Evolutionary conservation across 2,113 vertebrate genomes (phyloP).

Genomic region (Cebidichthys violaceus): DNA sequence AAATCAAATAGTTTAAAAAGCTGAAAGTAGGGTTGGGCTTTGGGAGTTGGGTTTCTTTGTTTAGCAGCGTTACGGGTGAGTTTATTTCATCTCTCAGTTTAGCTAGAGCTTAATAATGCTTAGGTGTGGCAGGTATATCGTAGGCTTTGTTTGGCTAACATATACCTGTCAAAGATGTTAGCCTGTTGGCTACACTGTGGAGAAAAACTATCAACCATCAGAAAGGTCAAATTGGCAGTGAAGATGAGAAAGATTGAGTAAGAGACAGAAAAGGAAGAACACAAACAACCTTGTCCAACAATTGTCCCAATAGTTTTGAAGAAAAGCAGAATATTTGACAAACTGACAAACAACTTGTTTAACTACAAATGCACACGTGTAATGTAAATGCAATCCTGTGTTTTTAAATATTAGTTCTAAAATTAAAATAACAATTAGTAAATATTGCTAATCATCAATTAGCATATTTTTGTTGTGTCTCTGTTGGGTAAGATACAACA

Average conservation of each 20-base stretch:
- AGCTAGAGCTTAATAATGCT: not conserved
- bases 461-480: not conserved
- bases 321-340: not conserved
- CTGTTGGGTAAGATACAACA: not conserved
- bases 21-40: not conserved
- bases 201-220: not conserved
- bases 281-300: not conserved
- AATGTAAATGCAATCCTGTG: not conserved
- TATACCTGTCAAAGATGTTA: not conserved
- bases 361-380: not conserved
- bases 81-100: constrained; percentile 10
- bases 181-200: not conserved
- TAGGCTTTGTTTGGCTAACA: not conserved
- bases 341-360: not conserved
- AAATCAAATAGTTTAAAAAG: constrained; percentile 20
- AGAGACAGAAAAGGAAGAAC: not conserved
- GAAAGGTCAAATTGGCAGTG: not conserved
- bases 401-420: not conserved
- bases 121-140: not conserved
- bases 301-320: not conserved
- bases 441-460: not conserved
- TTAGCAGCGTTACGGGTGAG: constrained; percentile 1
- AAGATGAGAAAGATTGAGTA: not conserved
- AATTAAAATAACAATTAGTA: not conserved
- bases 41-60: constrained; percentile 19